Percentiles rank a stretch among this genome's conserved stretches.
phyloP scores from a whole-genome alignment of 2,888 invertebrate species.

The Mayetiola destructor region DNA sequence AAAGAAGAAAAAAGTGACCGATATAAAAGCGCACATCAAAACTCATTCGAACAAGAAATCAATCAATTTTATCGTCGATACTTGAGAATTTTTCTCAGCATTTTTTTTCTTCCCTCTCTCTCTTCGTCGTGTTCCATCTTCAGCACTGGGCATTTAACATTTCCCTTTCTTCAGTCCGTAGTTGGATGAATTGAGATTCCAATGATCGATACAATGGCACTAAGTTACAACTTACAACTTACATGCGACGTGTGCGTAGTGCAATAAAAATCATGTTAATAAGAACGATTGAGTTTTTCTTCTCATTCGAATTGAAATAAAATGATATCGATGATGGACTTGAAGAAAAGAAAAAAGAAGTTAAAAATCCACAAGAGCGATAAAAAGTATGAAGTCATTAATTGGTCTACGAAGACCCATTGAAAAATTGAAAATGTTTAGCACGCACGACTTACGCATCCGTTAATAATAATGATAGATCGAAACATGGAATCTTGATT shows the following conservation, averaged over 20 bases:
- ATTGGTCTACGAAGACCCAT: no score
- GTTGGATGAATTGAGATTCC: no score
- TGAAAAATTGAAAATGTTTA: no score
- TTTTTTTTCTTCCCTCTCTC: neutral
- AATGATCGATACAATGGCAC: neutral
- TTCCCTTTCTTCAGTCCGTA: no score
- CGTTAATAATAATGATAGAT: no score
- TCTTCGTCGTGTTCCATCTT: neutral
- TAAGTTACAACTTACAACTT: no score
- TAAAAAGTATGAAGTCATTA: constrained; percentile 5
- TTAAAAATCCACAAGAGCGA: neutral
- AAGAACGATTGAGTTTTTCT: neutral
- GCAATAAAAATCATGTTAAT: constrained; percentile 10
- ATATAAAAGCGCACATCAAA: neutral
- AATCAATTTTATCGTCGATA: constrained; percentile 7
- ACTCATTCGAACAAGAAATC: neutral
- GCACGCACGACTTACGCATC: no score
- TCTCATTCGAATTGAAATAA: neutral
- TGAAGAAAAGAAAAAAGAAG: neutral
- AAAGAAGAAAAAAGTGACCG: neutral
- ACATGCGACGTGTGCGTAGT: neutral
- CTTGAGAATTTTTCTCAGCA: neutral
- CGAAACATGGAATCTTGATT: no score
- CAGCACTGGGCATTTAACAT: no score
- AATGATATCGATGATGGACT: neutral